phyloP scores from a whole-genome alignment of 2,113 vertebrate species.

The Laticauda colubrina region DNA sequence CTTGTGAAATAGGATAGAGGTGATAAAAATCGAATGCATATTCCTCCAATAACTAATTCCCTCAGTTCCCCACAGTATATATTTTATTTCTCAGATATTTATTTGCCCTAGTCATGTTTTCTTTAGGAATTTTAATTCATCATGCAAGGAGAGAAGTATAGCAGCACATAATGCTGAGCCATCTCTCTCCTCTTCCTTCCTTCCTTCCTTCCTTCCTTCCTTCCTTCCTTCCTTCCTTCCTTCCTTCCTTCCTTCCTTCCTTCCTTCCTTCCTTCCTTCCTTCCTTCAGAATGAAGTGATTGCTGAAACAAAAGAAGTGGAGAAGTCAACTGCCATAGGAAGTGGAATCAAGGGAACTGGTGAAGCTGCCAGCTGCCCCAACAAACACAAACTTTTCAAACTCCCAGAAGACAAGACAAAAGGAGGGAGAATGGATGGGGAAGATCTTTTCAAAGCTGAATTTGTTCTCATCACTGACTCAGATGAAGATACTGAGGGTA shows the following conservation, averaged over 20 bases:
- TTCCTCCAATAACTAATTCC: not conserved
- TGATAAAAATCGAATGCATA: not conserved
- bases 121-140: not conserved
- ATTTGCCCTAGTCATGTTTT: not conserved
- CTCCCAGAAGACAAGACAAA: slow-evolving; percentile 8
- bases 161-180: slow-evolving; percentile 4
- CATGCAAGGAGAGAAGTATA: not conserved
- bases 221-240: not conserved
- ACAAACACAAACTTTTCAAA: slow-evolving; percentile 22
- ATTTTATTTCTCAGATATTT: not conserved
- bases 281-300: slow-evolving; percentile 51
- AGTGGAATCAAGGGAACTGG: slow-evolving; percentile 20
- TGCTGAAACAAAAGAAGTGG: slow-evolving; percentile 34
- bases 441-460: slow-evolving; percentile 82
- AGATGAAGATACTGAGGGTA: slow-evolving; percentile 59
- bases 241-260: not conserved
- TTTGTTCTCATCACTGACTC: slow-evolving; percentile 81
- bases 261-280: not conserved
- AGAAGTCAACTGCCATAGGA: slow-evolving; percentile 35
- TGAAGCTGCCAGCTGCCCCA: not conserved
- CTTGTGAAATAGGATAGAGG: not conserved
- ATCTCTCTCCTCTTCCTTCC: not conserved
- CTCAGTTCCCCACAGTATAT: not conserved
- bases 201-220: not conserved
- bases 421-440: slow-evolving; percentile 72